Evolutionary conservation across 1,140 invertebrate species (phyloP), one percentile per base, ranked within the genome.

Genomic region (Polypedilum pembai): DNA sequence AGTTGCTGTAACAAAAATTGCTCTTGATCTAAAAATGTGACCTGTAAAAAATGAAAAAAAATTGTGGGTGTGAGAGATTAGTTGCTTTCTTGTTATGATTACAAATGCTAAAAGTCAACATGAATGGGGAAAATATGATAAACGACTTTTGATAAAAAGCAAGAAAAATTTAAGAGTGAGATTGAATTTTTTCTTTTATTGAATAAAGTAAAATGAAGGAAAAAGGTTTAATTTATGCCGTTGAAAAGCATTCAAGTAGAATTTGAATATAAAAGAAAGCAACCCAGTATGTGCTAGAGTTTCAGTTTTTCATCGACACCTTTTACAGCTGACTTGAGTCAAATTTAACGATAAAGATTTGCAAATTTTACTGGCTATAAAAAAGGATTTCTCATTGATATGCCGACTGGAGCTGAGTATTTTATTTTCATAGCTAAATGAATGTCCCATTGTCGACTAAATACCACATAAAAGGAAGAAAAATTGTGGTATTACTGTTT

Each of bases 1-100:
- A 40, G 12, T 7, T n/a, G 73, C 12, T 77, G 77, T 73, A 78
- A 76, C 45, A 75, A 76, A 20, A 77, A 73, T 41, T 40, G 41
- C 41, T 73, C 75, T 17, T 74, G 77, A 40, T 77, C 74, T 75
- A 75, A 33, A 73, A 75, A 75, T 45, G 66, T 40, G 21, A 75
- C 74, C 74, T 75, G 33, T 5, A 72, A 45, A 56, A 15, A 15
- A 56, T n/a, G 8, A 45, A 73, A 72, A 41, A 73, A n/a, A 5
- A 20, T 72, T 7, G 24, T 33, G 24, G 24, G 24, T 33, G 24
- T 33, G 24, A 33, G 24, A 33, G 24, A 33, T 33, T 33, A 33
- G 24, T 33, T 33, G 24, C 24, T 33, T 33, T 33, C 24, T 33
- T 33, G 24, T 33, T 33, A 33, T 33, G 24, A 33, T 33, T 33